Percentiles rank a stretch among this genome's conserved stretches.
Conservation (phyloP, 1,140 invertebrate species). For the Delia radicum region DNA sequence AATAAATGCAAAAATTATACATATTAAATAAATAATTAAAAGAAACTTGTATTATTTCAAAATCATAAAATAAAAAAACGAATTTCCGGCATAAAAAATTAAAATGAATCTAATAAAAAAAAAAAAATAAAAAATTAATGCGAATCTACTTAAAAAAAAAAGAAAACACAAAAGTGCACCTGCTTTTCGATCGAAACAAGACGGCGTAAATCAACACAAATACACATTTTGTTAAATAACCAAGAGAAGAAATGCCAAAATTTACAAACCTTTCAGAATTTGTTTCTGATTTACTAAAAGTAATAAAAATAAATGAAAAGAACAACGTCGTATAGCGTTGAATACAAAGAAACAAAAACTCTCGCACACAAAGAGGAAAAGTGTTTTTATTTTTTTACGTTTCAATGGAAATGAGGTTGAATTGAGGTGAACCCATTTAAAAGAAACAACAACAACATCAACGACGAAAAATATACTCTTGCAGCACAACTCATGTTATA, state of each 20-base stretch:
- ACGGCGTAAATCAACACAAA: neutral
- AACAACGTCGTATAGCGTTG: neutral
- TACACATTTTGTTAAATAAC: neutral
- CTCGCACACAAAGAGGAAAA: slow-evolving; percentile 13
- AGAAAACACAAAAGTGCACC: neutral
- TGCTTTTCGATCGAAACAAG: neutral
- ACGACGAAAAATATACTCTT: neutral
- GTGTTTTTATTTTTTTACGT: neutral
- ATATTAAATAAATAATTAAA: no score
- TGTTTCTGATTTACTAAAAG: neutral
- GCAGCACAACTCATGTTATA: neutral
- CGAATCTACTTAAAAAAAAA: neutral
- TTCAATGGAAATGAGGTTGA: slow-evolving; percentile 23
- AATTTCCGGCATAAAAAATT: neutral
- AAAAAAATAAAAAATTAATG: no score
- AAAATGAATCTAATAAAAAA: no score
- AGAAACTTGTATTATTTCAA: neutral
- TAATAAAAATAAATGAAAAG: neutral
- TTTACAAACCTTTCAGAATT: neutral
- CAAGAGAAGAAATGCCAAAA: neutral
- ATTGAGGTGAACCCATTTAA: slow-evolving; percentile 15
- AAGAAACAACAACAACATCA: neutral
- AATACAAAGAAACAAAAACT: neutral
- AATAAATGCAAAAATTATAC: no score
- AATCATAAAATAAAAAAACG: neutral